phyloP scores from a whole-genome alignment of 2,888 invertebrate species.

The Drosophila lacicola region DNA sequence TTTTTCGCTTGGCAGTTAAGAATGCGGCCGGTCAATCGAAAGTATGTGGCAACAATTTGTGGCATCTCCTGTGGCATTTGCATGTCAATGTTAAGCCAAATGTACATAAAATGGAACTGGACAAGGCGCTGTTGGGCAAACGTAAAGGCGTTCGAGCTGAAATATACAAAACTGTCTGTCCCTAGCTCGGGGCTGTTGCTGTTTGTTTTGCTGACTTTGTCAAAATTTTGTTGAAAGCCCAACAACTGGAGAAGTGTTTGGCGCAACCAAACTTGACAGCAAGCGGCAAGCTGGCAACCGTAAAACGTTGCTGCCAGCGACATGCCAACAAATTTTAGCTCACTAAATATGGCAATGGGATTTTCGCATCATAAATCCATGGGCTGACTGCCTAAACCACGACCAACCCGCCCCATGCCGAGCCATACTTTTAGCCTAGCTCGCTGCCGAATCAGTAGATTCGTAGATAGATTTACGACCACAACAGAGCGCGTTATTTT shows the following conservation, averaged over 20 bases:
- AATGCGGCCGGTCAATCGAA: slow-evolving; percentile 12
- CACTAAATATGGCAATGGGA: slow-evolving; percentile 59
- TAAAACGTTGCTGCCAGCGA: slow-evolving; percentile 45
- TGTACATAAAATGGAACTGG: slow-evolving; percentile 1
- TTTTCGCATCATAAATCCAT: slow-evolving; percentile 65
- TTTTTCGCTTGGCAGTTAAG: slow-evolving; percentile 19
- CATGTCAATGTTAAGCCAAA: slow-evolving; percentile 30
- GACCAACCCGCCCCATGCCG: neutral
- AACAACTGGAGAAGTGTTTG: slow-evolving; percentile 46
- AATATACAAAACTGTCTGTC: slow-evolving; percentile 23
- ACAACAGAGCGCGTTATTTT: slow-evolving; percentile 23
- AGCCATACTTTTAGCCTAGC: neutral
- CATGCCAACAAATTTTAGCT: slow-evolving; percentile 47
- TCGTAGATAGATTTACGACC: slow-evolving; percentile 49
- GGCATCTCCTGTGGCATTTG: slow-evolving; percentile 33
- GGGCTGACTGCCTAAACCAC: slow-evolving; percentile 4
- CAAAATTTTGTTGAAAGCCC: slow-evolving; percentile 54
- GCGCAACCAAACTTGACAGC: slow-evolving; percentile 41
- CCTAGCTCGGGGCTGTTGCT: slow-evolving; percentile 13
- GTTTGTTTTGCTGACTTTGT: slow-evolving; percentile 54
- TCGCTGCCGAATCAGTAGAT: slow-evolving; percentile 33
- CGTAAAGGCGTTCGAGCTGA: slow-evolving; percentile 59
- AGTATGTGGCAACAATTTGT: slow-evolving; percentile 53
- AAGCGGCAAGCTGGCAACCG: slow-evolving; percentile 28
- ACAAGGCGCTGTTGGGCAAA: slow-evolving; percentile 10